Conservation (phyloP, 2,888 invertebrate species). For the Agrilus cyanescens region DNA sequence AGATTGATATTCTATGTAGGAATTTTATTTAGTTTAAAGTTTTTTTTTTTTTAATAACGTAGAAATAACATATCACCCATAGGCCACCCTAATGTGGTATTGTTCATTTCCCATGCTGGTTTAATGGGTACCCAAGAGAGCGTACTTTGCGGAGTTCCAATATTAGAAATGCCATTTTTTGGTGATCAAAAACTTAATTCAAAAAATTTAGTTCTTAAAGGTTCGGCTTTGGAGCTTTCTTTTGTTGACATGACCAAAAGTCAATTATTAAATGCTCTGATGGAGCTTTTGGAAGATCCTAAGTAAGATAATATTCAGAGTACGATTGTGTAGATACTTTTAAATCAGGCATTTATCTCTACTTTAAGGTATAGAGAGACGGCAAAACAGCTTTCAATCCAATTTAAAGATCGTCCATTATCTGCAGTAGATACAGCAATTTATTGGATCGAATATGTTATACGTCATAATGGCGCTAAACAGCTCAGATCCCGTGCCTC, state of each 20-base stretch:
- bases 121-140: conserved; percentile 48
- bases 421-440: conserved; percentile 11
- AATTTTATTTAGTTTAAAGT: conserved; percentile 12
- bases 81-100: conserved; percentile 45
- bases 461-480: conserved; percentile 12
- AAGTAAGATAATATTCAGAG: conserved; percentile 37
- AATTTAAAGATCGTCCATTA: conserved; percentile 14
- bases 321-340: conserved; percentile 28
- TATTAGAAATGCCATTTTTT: conserved; percentile 42
- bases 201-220: conserved; percentile 16
- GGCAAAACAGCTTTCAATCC: conserved; percentile 8
- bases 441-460: conserved; percentile 17
- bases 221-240: conserved; percentile 16
- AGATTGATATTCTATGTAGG: conserved; percentile 25
- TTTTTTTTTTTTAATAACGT: not conserved
- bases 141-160: conserved; percentile 43
- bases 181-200: conserved; percentile 33
- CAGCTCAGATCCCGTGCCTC: conserved; percentile 12
- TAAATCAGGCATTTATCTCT: not conserved
- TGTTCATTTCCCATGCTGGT: conserved; percentile 53
- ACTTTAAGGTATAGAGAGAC: conserved; percentile 9
- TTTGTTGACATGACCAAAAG: conserved; percentile 5
- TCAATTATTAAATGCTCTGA: conserved; percentile 2
- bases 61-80: no score
- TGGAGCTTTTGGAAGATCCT: conserved; percentile 24